Evolutionary conservation across 2,888 invertebrate species (phyloP), one percentile per base, ranked within the genome.

Genomic region (Ptilodon capucinus): DNA sequence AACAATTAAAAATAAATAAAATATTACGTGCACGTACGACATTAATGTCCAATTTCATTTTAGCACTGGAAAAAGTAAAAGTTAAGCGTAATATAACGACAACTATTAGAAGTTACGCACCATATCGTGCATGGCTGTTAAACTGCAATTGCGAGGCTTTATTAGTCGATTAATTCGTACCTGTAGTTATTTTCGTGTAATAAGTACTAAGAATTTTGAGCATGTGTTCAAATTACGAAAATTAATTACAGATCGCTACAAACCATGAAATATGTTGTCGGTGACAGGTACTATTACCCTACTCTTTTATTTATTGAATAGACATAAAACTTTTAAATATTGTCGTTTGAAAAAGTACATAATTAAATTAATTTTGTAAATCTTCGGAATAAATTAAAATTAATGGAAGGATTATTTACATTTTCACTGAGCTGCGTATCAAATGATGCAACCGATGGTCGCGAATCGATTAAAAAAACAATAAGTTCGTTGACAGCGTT

Each of bases 51-150:
- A 40, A 51, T 56, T 38, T 51, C 47, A 56, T 54, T 64, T n/a
- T 57, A 46, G 40, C 48, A 42, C 54, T 60, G 47, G 61, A 63
- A 71, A 74, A 75, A 76, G 74, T 68, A 73, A 75, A 73, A 76
- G 76, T 67, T 48, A 47, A 63, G 18, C 49, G 54, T 70, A 65
- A 61, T 69, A 65, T 65, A 71, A 73, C 65, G 48, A 73, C 64
- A 62, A 54, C 52, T 59, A 56, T 54, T 54, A 61, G 41, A 55
- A 57, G 63, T 53, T 54, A 64, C 61, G 65, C 56, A 36, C 47
- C 49, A 51, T 41, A 47, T 42, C 42, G 23, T 42, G 36, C 50
- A 40, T 18, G 21, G 38, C 42, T 46, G 42, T 57, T 40, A 30
- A 5, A 46, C 34, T 25, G 40, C 40, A 32, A 42, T 39, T 41